Percentiles rank a stretch among this genome's conserved stretches.
Evolutionary conservation across 2,113 vertebrate genomes (phyloP).

Genomic region (Meleagris gallopavo): DNA sequence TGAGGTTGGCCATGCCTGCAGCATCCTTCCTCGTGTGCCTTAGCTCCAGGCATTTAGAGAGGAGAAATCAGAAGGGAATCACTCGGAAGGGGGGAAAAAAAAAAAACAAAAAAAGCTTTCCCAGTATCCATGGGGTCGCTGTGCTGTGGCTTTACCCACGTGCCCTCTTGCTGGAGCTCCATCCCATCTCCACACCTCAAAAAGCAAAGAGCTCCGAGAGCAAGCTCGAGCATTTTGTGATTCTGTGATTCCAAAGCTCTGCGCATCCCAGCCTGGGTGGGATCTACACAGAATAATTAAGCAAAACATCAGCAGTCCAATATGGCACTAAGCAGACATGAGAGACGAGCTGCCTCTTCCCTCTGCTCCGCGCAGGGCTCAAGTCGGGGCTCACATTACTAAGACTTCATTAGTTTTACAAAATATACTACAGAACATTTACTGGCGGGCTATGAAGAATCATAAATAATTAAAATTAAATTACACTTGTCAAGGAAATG

Average conservation of each 20-base stretch:
- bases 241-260: no score
- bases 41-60: not conserved
- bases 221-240: not conserved
- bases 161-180: not conserved
- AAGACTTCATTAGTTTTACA: conserved; percentile 76
- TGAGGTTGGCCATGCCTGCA: accelerated
- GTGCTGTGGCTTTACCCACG: no score
- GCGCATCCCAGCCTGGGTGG: not conserved
- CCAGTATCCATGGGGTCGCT: accelerated
- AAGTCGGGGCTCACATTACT: conserved; percentile 59
- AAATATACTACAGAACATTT: conserved; percentile 72
- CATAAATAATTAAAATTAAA: conserved; percentile 80
- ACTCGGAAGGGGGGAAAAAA: not conserved
- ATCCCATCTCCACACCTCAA: not conserved
- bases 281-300: not conserved
- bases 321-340: not conserved
- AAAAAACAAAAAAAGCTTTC: not conserved
- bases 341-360: not conserved
- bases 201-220: not conserved
- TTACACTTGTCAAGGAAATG: conserved; percentile 74
- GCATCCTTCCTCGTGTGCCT: not conserved
- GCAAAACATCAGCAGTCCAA: not conserved
- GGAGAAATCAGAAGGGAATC: not conserved
- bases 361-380: not conserved
- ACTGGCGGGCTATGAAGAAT: conserved; percentile 58